Conservation (phyloP, 2,888 invertebrate genomes). For the Lacanobia wlatinum region DNA sequence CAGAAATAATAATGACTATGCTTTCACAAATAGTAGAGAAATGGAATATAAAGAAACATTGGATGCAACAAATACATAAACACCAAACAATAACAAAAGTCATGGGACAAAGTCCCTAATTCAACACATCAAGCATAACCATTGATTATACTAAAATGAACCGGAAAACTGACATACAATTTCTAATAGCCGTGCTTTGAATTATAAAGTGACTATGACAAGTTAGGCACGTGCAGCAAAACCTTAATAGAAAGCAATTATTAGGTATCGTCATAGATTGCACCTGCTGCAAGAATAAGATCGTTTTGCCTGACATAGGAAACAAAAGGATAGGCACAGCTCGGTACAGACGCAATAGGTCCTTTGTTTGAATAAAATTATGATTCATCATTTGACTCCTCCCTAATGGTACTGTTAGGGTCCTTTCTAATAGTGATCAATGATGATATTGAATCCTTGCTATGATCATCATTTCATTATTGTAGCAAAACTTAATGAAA, state of each 20-base stretch:
- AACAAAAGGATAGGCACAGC: not conserved
- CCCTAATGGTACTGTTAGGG: too few species aligned
- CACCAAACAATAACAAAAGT: not conserved
- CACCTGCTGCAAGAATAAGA: constrained; percentile 38
- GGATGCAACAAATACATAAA: not conserved
- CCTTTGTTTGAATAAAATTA: not conserved
- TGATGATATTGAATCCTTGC: too few species aligned
- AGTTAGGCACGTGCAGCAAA: too few species aligned
- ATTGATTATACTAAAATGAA: constrained; percentile 22
- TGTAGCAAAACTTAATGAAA: not conserved
- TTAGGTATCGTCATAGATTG: constrained; percentile 6
- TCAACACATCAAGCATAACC: not conserved
- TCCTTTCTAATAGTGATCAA: too few species aligned
- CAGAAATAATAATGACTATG: not conserved
- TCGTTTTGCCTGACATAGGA: constrained; percentile 5
- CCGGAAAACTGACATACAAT: constrained; percentile 12
- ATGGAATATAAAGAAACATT: not conserved
- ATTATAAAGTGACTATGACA: constrained; percentile 7
- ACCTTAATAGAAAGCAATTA: constrained; percentile 37
- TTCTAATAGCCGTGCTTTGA: constrained; percentile 28
- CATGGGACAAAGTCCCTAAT: not conserved
- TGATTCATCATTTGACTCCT: too few species aligned
- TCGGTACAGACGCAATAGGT: not conserved
- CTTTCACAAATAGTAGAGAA: not conserved
- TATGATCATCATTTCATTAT: not conserved